Conservation (phyloP, 2,113 vertebrate genomes). For the Myotis brandtii region DNA sequence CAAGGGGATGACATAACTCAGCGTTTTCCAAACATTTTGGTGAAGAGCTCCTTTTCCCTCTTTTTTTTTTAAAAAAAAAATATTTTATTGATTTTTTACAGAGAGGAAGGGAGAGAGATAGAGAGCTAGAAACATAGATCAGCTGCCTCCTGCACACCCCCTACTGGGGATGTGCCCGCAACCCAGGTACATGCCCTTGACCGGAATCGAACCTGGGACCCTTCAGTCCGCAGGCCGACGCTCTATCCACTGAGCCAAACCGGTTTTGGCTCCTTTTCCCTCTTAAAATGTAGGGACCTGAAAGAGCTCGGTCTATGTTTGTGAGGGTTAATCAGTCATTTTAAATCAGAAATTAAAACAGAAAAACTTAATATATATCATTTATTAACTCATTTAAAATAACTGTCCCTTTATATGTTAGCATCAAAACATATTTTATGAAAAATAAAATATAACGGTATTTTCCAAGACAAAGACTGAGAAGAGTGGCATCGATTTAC, state of each 20-base stretch:
- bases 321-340: not conserved
- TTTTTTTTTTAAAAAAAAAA: too few species aligned
- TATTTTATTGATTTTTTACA: too few species aligned
- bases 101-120: too few species aligned
- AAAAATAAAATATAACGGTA: not conserved
- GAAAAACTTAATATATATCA: not conserved
- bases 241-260: too few species aligned
- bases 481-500: not conserved
- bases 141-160: too few species aligned
- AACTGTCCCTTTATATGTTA: not conserved
- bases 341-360: not conserved
- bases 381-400: not conserved
- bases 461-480: conserved; percentile 4
- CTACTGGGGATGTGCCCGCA: too few species aligned
- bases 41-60: not conserved
- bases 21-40: not conserved
- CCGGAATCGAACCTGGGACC: too few species aligned
- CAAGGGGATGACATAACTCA: not conserved
- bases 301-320: not conserved
- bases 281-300: not conserved
- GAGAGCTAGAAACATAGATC: too few species aligned
- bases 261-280: not conserved
- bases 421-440: not conserved
- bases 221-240: too few species aligned
- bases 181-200: too few species aligned